phyloP scores from a whole-genome alignment of 2,797 vertebrate genomes.

The Sparidentex hasta region DNA sequence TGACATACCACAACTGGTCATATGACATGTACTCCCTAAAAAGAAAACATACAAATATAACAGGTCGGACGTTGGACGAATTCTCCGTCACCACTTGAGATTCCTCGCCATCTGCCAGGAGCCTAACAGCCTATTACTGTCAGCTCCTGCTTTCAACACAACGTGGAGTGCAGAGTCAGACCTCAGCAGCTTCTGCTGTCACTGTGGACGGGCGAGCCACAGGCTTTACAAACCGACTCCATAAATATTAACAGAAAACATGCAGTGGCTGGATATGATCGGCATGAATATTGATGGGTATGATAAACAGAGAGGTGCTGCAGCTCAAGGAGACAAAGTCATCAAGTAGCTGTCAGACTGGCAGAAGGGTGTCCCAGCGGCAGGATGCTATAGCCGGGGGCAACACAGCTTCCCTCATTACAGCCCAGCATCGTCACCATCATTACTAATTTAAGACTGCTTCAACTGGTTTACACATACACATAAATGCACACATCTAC shows the following conservation, averaged over 20 bases:
- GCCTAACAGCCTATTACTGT: conserved; percentile 41
- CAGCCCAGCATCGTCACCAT: conserved; percentile 36
- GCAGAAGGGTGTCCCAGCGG: conserved; percentile 24
- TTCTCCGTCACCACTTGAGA: conserved; percentile 48
- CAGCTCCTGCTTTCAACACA: conserved; percentile 41
- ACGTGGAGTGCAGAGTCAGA: conserved; percentile 25
- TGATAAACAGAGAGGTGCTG: conserved; percentile 39
- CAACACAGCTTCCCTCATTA: conserved; percentile 52
- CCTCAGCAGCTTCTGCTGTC: conserved; percentile 48
- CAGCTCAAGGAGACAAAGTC: conserved; percentile 53
- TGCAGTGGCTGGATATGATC: conserved; percentile 37
- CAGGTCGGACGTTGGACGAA: conserved; percentile 14
- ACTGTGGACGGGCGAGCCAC: conserved; percentile 56
- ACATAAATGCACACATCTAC: not conserved
- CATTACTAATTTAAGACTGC: conserved; percentile 59
- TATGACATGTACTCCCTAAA: conserved; percentile 17
- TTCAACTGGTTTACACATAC: conserved; percentile 49
- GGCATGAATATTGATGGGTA: conserved; percentile 69
- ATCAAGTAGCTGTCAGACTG: conserved; percentile 62
- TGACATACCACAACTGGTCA: conserved; percentile 36
- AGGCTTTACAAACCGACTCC: conserved; percentile 28
- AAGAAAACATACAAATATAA: conserved; percentile 35
- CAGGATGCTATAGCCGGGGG: conserved; percentile 50
- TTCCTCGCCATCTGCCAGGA: conserved; percentile 28
- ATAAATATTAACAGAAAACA: conserved; percentile 59